Percentiles rank a stretch among this genome's conserved stretches.
These are phyloP conservation scores for Mungos mungo DNA, from an alignment of 2,113 vertebrate species.

Conservation along the genomic window DNA sequence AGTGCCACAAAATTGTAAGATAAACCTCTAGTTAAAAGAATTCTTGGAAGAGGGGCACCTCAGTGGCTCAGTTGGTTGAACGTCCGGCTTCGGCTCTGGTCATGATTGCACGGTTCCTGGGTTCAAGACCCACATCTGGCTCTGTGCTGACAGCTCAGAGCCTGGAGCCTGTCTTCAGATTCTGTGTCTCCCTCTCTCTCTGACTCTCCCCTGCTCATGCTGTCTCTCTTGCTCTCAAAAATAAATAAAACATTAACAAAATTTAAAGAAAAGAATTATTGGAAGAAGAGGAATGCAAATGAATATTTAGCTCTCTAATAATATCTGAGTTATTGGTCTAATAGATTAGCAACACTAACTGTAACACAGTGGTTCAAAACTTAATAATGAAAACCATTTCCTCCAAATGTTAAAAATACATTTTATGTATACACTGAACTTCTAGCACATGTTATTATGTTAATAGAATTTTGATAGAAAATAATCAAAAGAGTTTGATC, in stretches of 20 bases:
- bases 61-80: too few relatives aligned
- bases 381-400: slow-evolving; percentile 75
- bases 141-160: too few relatives aligned
- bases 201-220: too few relatives aligned
- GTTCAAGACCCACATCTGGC: too few relatives aligned
- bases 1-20: background rate
- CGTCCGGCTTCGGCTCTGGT: too few relatives aligned
- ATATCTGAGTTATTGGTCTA: slow-evolving; percentile 38
- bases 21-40: background rate
- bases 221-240: too few relatives aligned
- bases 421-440: slow-evolving; percentile 64
- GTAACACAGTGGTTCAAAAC: slow-evolving; percentile 39
- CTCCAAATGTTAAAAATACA: slow-evolving; percentile 66
- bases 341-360: slow-evolving; percentile 16
- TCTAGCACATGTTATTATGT: slow-evolving; percentile 71
- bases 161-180: too few relatives aligned
- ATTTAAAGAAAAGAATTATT: background rate
- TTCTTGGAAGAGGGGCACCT: background rate
- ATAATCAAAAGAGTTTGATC: slow-evolving; percentile 77
- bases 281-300: background rate
- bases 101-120: too few relatives aligned
- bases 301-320: background rate
- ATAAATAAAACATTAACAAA: too few relatives aligned
- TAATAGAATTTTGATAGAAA: slow-evolving; percentile 74
- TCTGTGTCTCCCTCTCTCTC: too few relatives aligned